Conservation (phyloP, 2,113 vertebrate genomes). For the Morphnarchus princeps region DNA sequence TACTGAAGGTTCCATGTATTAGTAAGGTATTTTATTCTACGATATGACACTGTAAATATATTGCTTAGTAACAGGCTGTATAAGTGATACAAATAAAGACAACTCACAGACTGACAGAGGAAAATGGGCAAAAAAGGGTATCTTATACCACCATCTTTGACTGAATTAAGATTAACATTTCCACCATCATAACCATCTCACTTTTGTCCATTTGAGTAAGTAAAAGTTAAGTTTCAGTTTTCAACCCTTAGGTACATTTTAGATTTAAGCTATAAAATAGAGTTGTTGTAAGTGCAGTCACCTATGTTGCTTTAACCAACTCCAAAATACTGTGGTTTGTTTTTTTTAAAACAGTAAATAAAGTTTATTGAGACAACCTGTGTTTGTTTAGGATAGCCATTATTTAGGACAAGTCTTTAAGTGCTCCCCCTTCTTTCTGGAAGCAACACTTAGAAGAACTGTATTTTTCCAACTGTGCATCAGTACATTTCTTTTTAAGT, state of each 20-base stretch:
- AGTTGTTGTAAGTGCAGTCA: neutral
- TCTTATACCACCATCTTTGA: neutral
- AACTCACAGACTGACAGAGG: neutral
- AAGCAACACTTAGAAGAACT: neutral
- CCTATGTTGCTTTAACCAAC: neutral
- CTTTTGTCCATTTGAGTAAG: neutral
- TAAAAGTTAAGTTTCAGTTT: neutral
- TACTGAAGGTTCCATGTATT: neutral
- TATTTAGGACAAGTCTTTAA: neutral
- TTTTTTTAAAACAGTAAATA: neutral
- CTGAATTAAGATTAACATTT: neutral
- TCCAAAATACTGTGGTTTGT: neutral
- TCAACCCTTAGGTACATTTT: neutral
- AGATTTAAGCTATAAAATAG: neutral
- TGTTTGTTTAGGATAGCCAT: neutral
- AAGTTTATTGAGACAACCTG: neutral
- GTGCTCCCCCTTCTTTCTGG: neutral
- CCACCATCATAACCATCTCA: neutral
- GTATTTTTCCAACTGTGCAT: neutral
- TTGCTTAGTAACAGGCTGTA: neutral
- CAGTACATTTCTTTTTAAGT: neutral
- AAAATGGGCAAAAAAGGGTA: neutral
- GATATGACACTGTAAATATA: neutral
- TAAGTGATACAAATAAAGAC: neutral
- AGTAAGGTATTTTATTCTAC: neutral